phyloP scores from a whole-genome alignment of 1,140 invertebrate genomes.

The Procambarus clarkii region DNA sequence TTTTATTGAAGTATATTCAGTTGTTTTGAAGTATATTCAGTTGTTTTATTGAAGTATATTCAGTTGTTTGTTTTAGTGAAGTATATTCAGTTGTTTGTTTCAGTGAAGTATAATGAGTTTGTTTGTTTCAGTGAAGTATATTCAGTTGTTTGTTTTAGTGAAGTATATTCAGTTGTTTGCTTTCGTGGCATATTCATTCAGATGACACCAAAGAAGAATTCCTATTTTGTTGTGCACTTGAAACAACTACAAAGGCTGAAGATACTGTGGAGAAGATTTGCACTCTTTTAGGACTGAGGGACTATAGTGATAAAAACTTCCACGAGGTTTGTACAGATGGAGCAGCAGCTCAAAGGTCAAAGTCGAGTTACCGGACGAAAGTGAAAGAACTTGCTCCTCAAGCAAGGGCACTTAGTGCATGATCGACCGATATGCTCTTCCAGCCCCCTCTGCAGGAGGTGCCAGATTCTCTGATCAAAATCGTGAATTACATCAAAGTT shows the following conservation, averaged over 20 bases:
- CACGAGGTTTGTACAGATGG: conserved; percentile 38
- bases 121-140: no score
- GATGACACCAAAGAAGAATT: conserved; percentile 47
- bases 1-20: no score
- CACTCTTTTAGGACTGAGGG: background rate
- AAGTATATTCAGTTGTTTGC: background rate
- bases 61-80: conserved; percentile 42
- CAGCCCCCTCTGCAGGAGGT: conserved; percentile 72
- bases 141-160: no score
- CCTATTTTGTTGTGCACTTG: conserved; percentile 35
- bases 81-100: conserved; percentile 14
- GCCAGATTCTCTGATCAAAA: conserved; percentile 65
- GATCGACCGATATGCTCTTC: conserved; percentile 50
- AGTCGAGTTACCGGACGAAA: conserved; percentile 19
- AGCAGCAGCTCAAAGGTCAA: conserved; percentile 24
- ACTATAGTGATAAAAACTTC: conserved; percentile 22
- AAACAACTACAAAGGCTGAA: conserved; percentile 47
- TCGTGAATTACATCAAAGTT: conserved; percentile 71
- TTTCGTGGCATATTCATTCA: background rate
- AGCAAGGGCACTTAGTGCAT: conserved; percentile 62
- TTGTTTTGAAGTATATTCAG: no score
- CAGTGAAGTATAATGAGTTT: conserved; percentile 14
- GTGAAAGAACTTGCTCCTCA: conserved; percentile 47
- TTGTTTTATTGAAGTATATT: background rate
- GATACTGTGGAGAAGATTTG: background rate